Percentiles rank a stretch among this genome's conserved stretches.
Conservation (phyloP, 2,113 vertebrate species). For the Pelusios castaneus region DNA sequence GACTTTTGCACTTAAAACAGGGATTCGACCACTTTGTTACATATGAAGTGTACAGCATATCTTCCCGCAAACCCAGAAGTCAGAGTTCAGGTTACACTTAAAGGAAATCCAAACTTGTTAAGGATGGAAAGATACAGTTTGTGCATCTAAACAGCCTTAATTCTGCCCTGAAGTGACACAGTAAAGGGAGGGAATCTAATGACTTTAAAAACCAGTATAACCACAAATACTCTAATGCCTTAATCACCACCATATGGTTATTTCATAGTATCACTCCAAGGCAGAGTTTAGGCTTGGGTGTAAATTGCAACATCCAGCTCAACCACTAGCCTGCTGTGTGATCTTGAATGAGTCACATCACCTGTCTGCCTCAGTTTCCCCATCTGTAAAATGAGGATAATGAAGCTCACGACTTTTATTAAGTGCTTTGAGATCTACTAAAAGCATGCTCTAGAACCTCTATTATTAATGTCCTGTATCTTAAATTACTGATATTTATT, state of each 20-base stretch:
- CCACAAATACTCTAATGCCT: not conserved
- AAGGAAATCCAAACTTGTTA: not conserved
- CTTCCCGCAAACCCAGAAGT: not conserved
- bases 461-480: not conserved
- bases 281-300: not conserved
- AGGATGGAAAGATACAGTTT: not conserved
- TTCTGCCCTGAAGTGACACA: not conserved
- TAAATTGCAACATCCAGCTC: not conserved
- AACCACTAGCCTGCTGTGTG: not conserved
- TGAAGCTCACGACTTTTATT: not conserved
- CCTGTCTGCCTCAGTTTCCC: not conserved
- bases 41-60: not conserved
- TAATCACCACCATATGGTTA: not conserved
- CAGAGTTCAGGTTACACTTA: not conserved
- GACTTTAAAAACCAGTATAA: not conserved
- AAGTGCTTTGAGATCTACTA: not conserved
- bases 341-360: not conserved
- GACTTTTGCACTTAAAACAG: not conserved
- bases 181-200: not conserved
- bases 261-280: not conserved
- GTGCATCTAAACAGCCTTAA: not conserved
- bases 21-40: not conserved
- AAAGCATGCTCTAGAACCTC: not conserved
- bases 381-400: not conserved
- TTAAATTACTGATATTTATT: not conserved